These are phyloP conservation scores for Andrena bucephala DNA, from an alignment of 2,888 invertebrate species.

Conservation along the genomic window DNA sequence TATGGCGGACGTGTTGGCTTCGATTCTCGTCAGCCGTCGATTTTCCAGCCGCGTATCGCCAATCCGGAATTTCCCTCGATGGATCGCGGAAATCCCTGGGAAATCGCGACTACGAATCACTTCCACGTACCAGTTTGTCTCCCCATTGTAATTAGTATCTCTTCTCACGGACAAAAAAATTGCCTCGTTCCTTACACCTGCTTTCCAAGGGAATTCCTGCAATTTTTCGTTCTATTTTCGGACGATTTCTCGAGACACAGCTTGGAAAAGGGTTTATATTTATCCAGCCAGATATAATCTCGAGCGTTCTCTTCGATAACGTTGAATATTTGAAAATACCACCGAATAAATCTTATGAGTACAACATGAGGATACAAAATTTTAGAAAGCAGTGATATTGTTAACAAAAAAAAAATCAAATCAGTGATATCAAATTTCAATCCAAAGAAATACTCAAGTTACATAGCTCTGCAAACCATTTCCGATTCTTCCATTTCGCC, in stretches of 20 bases:
- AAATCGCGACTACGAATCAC: not conserved
- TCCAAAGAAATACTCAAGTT: no score
- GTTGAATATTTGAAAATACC: not conserved
- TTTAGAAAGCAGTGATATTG: no score
- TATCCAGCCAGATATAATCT: not conserved
- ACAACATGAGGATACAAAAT: no score
- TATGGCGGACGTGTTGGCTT: constrained; percentile 44
- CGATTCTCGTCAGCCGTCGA: constrained; percentile 34
- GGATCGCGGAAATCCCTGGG: not conserved
- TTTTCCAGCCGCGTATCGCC: not conserved
- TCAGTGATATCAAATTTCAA: no score
- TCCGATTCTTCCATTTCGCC: not conserved
- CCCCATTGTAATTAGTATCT: not conserved
- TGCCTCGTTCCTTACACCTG: not conserved
- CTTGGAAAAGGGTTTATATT: not conserved
- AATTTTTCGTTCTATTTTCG: not conserved
- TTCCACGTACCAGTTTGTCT: not conserved
- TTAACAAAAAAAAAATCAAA: no score
- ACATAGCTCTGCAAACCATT: not conserved
- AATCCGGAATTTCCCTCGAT: constrained; percentile 9
- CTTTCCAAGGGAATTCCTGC: not conserved
- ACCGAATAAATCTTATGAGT: not conserved
- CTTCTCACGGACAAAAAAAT: not conserved
- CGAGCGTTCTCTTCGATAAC: not conserved
- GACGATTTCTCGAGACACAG: not conserved